These are phyloP conservation scores for Xyrichtys novacula DNA, from an alignment of 2,797 vertebrate species.

Conservation along the genomic window DNA sequence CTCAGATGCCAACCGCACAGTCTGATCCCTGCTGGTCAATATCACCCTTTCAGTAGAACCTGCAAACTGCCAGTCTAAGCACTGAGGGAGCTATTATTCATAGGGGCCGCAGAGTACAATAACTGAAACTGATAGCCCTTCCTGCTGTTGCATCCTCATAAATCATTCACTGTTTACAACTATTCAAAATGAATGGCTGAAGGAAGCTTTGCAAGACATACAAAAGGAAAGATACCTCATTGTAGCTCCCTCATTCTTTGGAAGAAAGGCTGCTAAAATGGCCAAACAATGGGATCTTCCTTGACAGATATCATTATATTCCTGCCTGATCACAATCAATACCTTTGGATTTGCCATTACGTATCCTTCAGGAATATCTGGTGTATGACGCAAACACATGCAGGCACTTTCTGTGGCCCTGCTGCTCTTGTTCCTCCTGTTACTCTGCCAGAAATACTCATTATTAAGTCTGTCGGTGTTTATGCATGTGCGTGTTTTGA, in stretches of 20 bases:
- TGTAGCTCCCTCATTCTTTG: constrained; percentile 28
- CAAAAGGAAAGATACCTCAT: constrained; percentile 30
- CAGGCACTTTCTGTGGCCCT: constrained; percentile 2
- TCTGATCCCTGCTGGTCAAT: constrained; percentile 71
- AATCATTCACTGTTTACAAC: constrained; percentile 74
- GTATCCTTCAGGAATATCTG: constrained; percentile 24
- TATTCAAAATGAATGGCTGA: constrained; percentile 52
- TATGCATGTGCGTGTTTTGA: constrained; percentile 10
- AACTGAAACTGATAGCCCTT: constrained; percentile 70
- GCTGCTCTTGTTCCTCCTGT: constrained; percentile 21
- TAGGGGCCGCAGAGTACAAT: constrained; percentile 70
- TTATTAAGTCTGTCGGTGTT: constrained; percentile 28
- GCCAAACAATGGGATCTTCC: constrained; percentile 22
- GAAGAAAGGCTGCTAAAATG: constrained; percentile 40
- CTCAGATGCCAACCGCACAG: constrained; percentile 40
- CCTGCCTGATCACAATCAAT: constrained; percentile 42
- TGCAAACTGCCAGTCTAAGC: constrained; percentile 48
- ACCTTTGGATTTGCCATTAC: constrained; percentile 42
- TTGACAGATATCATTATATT: constrained; percentile 29
- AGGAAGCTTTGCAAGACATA: constrained; percentile 40
- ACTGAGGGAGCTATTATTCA: constrained; percentile 68
- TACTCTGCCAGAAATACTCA: constrained; percentile 15
- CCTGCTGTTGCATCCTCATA: constrained; percentile 70
- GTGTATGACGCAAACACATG: constrained; percentile 31
- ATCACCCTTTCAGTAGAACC: constrained; percentile 65